Evolutionary conservation across 1,140 invertebrate genomes (phyloP).

Genomic region (Lanistes nyassanus): DNA sequence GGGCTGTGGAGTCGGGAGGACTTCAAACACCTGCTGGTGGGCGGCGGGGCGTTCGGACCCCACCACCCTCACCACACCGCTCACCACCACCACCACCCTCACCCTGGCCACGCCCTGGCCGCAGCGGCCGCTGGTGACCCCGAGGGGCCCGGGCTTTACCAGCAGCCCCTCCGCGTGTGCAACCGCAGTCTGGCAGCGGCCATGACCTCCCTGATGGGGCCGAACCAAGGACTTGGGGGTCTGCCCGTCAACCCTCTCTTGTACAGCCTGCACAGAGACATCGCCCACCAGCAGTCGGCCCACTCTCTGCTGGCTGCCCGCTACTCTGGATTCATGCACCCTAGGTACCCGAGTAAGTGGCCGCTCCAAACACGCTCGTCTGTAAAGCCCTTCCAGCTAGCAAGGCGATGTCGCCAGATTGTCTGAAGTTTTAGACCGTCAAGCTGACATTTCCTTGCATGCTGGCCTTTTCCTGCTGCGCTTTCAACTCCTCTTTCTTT

Average conservation of each 20-base stretch:
- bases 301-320: constrained; percentile 30
- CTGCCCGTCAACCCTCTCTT: constrained; percentile 37
- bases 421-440: background rate
- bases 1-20: constrained; percentile 31
- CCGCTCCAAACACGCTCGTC: background rate
- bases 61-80: background rate
- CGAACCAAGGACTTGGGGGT: constrained; percentile 27
- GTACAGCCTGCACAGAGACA: constrained; percentile 34
- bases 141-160: constrained; percentile 28
- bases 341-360: constrained; percentile 39
- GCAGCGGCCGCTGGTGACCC: constrained; percentile 9
- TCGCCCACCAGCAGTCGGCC: constrained; percentile 18
- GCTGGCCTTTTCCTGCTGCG: background rate
- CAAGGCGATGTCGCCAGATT: background rate
- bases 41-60: constrained; percentile 18
- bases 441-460: too few relatives aligned
- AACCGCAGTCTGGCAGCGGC: constrained; percentile 32
- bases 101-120: background rate
- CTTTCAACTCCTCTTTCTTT: background rate
- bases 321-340: constrained; percentile 39
- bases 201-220: constrained; percentile 22
- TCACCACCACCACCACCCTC: background rate
- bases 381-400: background rate
- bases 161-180: constrained; percentile 34
- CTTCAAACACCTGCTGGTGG: constrained; percentile 35